These are phyloP conservation scores for Altica lythri DNA, from an alignment of 2,888 invertebrate genomes.

Conservation along the genomic window DNA sequence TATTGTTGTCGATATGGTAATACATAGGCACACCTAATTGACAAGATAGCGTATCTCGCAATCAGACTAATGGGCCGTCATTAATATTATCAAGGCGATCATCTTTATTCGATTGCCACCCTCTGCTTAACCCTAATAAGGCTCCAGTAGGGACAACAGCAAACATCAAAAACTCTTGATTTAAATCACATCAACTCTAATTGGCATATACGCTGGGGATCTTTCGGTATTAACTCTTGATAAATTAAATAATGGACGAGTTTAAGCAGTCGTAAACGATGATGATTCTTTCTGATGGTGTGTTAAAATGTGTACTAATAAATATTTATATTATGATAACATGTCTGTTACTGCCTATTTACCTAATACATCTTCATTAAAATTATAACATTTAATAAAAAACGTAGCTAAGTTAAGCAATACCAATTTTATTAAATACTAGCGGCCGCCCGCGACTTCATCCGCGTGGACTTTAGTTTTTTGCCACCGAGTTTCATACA, in stretches of 20 bases:
- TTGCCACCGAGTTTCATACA: too few relatives aligned
- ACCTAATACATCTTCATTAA: too few relatives aligned
- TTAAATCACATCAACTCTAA: slow-evolving; percentile 44
- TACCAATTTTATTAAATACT: too few relatives aligned
- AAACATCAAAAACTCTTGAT: slow-evolving; percentile 44
- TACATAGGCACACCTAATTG: slow-evolving; percentile 14
- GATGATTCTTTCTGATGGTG: too few relatives aligned
- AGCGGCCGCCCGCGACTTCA: too few relatives aligned
- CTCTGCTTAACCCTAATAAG: slow-evolving; percentile 45
- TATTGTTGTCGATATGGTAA: neutral
- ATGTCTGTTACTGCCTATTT: too few relatives aligned
- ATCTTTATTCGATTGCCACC: slow-evolving; percentile 46
- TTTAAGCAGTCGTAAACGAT: neutral
- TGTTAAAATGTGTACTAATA: too few relatives aligned
- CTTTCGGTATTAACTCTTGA: slow-evolving; percentile 29
- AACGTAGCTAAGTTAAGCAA: too few relatives aligned
- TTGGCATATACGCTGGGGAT: slow-evolving; percentile 38
- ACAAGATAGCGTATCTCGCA: slow-evolving; percentile 35
- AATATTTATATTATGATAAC: too few relatives aligned
- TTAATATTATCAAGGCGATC: slow-evolving; percentile 47
- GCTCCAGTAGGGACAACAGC: slow-evolving; percentile 31
- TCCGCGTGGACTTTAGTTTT: too few relatives aligned
- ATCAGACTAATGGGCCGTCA: slow-evolving; percentile 47
- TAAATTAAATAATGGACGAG: slow-evolving; percentile 30
- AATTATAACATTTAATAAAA: too few relatives aligned